A percentile compares a stretch with the other conserved stretches of the same genome.
Evolutionary conservation across 2,797 vertebrate genomes (phyloP).

Genomic region (Melanotaenia nigrans): DNA sequence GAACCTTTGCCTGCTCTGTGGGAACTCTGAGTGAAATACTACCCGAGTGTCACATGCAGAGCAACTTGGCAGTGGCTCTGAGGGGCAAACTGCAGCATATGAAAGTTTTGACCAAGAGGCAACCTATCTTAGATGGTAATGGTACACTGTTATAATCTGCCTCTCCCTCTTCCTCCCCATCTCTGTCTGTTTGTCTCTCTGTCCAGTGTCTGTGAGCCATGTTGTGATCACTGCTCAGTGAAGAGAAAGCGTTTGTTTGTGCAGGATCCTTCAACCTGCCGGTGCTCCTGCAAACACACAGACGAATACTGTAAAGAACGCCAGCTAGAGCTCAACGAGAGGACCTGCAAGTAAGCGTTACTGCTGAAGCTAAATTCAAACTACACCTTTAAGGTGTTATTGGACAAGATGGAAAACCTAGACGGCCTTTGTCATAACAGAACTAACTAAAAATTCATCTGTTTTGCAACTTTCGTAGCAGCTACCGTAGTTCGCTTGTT

Average conservation of each 20-base stretch:
- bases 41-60: conserved; percentile 54
- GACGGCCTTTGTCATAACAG: conserved; percentile 7
- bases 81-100: conserved; percentile 39
- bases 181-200: conserved; percentile 85
- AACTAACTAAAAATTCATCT: conserved; percentile 19
- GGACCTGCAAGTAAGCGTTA: conserved; percentile 93
- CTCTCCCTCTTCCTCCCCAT: conserved; percentile 68
- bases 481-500: conserved; percentile 14
- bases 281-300: conserved; percentile 98
- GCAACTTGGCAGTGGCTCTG: conserved; percentile 43
- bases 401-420: conserved; percentile 1
- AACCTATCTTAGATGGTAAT: conserved; percentile 46
- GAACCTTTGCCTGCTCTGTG: conserved; percentile 55
- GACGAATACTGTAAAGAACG: conserved; percentile 95
- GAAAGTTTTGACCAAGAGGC: conserved; percentile 40
- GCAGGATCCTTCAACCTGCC: conserved; percentile 96
- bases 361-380: background rate
- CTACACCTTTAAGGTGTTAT: background rate
- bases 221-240: conserved; percentile 95
- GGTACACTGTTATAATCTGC: conserved; percentile 62
- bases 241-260: conserved; percentile 94
- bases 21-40: conserved; percentile 56
- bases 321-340: conserved; percentile 99
- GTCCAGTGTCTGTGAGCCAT: conserved; percentile 86
- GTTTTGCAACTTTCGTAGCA: background rate